These are phyloP conservation scores for Nasonia vitripennis DNA, from an alignment of 1,140 invertebrate genomes.

Conservation along the genomic window DNA sequence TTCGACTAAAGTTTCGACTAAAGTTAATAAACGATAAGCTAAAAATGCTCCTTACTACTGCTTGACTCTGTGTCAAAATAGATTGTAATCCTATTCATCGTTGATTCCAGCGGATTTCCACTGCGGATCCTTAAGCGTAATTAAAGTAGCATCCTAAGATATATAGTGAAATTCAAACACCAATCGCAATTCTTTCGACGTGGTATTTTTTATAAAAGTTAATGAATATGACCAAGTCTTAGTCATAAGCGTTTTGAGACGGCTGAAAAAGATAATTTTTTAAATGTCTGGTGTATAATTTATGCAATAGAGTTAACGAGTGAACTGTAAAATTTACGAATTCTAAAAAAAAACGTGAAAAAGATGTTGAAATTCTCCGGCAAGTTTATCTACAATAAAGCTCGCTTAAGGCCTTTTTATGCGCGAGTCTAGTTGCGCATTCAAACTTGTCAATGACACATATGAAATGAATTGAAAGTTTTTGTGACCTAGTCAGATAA, in stretches of 20 bases:
- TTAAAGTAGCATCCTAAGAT: neutral
- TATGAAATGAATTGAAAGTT: constrained; percentile 29
- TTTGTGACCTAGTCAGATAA: neutral
- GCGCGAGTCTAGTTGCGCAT: neutral
- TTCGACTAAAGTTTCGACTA: neutral
- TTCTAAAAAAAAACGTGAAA: neutral
- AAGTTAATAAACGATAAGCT: neutral
- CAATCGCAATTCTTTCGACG: constrained; percentile 7
- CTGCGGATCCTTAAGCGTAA: constrained; percentile 1
- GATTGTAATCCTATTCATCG: neutral
- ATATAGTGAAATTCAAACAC: constrained; percentile 21
- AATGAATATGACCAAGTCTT: constrained; percentile 36
- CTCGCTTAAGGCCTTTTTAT: constrained; percentile 27
- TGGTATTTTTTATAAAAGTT: constrained; percentile 8
- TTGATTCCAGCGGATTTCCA: constrained; percentile 6
- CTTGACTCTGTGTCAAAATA: constrained; percentile 21
- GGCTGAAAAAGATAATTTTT: constrained; percentile 10
- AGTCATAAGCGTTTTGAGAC: constrained; percentile 13
- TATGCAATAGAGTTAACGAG: neutral
- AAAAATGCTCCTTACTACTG: constrained; percentile 16
- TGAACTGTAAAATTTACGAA: neutral
- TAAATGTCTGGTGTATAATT: neutral
- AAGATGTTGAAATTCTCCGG: neutral
- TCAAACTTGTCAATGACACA: neutral
- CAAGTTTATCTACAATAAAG: neutral